Conservation (phyloP, 2,888 invertebrate species). For the Tinea trinotella region DNA sequence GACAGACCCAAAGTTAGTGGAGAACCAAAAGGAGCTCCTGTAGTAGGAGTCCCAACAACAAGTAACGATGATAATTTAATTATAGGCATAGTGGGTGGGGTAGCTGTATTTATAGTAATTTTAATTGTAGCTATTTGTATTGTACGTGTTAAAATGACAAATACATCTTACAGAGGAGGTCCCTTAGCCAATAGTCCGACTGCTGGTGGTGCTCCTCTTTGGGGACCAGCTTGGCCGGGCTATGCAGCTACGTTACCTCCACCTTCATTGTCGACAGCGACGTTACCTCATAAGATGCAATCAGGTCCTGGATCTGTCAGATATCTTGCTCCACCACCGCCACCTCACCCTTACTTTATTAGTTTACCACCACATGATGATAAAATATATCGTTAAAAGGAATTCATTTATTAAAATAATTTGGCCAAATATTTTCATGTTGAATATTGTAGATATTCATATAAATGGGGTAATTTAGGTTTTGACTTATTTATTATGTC, state of each 20-base stretch:
- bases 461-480: not conserved
- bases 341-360: slow-evolving; percentile 76
- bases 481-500: not conserved
- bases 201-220: slow-evolving; percentile 74
- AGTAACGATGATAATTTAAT: slow-evolving; percentile 93
- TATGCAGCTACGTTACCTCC: slow-evolving; percentile 75
- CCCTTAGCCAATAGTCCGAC: slow-evolving; percentile 76
- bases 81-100: slow-evolving; percentile 94
- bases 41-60: slow-evolving; percentile 71
- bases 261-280: slow-evolving; percentile 74
- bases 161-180: slow-evolving; percentile 77
- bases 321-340: slow-evolving; percentile 74
- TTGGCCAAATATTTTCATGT: slow-evolving; percentile 7
- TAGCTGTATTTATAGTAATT: slow-evolving; percentile 91
- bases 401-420: not conserved
- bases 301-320: slow-evolving; percentile 66
- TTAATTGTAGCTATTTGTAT: slow-evolving; percentile 92
- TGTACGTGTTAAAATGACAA: slow-evolving; percentile 81
- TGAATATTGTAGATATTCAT: not conserved
- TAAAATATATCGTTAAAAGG: slow-evolving; percentile 74
- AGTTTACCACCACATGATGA: slow-evolving; percentile 75
- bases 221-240: slow-evolving; percentile 68
- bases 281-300: slow-evolving; percentile 77
- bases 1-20: slow-evolving; percentile 71
- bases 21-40: slow-evolving; percentile 73